These are phyloP conservation scores for Pseudochirops corinnae DNA, from an alignment of 2,797 vertebrate species.

Conservation along the genomic window DNA sequence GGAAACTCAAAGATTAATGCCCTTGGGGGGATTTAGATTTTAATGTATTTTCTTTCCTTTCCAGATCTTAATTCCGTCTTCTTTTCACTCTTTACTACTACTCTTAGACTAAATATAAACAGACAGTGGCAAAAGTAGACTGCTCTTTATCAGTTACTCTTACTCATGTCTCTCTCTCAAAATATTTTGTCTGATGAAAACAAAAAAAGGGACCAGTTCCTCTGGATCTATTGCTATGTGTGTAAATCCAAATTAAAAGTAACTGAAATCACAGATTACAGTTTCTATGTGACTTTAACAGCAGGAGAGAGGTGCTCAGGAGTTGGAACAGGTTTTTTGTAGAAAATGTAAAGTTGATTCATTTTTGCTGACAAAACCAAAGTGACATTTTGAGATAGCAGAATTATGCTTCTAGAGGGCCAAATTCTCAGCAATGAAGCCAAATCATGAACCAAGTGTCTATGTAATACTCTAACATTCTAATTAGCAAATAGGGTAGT, in stretches of 20 bases:
- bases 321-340: not conserved
- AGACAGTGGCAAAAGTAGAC: not conserved
- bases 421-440: constrained; percentile 7
- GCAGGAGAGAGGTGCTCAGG: not conserved
- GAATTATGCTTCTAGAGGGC: constrained; percentile 8
- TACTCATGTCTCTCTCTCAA: not conserved
- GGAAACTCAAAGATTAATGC: not conserved
- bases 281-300: not conserved
- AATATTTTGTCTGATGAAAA: not conserved
- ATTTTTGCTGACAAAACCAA: constrained; percentile 47
- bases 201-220: not conserved
- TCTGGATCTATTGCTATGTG: not conserved
- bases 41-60: not conserved
- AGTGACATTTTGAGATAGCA: not conserved
- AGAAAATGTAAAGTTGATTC: not conserved
- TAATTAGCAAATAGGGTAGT: constrained; percentile 32
- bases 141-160: not conserved
- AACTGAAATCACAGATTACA: not conserved
- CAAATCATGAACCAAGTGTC: constrained; percentile 1
- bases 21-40: not conserved
- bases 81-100: not conserved
- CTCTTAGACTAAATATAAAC: not conserved
- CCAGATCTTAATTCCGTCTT: not conserved
- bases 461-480: not conserved
- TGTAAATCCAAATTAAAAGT: not conserved